Base-by-base conservation (phyloP, 2,113 vertebrate genomes). In the Oncorhynchus clarkii region DNA sequence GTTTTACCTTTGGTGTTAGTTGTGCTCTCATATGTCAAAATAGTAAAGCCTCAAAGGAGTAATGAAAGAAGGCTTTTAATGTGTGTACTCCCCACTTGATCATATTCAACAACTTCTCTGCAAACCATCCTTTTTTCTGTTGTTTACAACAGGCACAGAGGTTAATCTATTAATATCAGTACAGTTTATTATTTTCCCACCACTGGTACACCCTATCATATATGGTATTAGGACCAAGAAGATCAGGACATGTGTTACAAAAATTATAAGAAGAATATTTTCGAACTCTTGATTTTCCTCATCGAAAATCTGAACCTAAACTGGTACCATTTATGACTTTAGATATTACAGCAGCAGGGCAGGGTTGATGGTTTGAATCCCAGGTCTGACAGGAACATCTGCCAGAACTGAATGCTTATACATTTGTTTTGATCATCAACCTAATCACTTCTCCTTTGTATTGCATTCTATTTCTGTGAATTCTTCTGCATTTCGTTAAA, bases 31-130 rank as follows among this genome's bases (percentile, higher is more conserved):
- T 88, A 90, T 78, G 39, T 80, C 2, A 78, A 54, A 66, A 88
- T 90, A 51, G 22, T 24, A 88, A 78, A 24, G 73, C 85, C 13
- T 87, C 88, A 70, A 76, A 54, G 51, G 86, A 76, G 8, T 77
- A 82, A 9, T 74, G 70, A 26, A 72, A 49, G 24, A 90, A 90
- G 66, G 82, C 87, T 26, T 14, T 88, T 39, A 82, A 80, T 59
- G 86, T 82, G 3, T 90, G 87, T 59, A 70, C 78, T 0, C 87
- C 87, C 13, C 87, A 90, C 57, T 78, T 87, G 34, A 83, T 86
- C 16, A 84, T 78, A 12, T 86, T 88, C 67, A 82, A 79, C 2
- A 90, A 87, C 78, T 90, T 88, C 59, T 84, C 82, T 16, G 11
- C 73, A 0, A 0, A 76, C 82, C n/a, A 70, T 77, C 18, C 73